Conservation (phyloP, 2,888 invertebrate genomes). For the Drosophila greeni region DNA sequence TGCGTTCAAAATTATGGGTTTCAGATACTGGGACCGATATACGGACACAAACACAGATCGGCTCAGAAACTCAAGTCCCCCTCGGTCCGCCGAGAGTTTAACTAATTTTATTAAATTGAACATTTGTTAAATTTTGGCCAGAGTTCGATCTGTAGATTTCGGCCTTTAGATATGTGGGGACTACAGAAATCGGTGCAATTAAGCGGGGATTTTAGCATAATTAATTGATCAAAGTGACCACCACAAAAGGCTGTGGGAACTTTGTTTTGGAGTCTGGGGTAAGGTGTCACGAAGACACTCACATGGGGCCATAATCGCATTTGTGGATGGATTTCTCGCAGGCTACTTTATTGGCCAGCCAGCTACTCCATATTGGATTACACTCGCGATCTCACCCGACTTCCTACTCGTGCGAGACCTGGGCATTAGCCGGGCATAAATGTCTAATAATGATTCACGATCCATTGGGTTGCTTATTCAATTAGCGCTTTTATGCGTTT, state of each 20-base stretch:
- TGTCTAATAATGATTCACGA: constrained; percentile 59
- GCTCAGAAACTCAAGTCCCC: constrained; percentile 57
- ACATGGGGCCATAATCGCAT: not conserved
- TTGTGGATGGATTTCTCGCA: constrained; percentile 17
- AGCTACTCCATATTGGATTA: constrained; percentile 23
- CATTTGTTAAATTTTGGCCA: constrained; percentile 66
- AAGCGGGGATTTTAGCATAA: constrained; percentile 63
- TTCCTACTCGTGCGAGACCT: constrained; percentile 14
- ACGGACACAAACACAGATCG: constrained; percentile 12
- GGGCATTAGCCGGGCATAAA: constrained; percentile 54
- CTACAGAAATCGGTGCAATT: constrained; percentile 52
- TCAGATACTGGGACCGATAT: constrained; percentile 63
- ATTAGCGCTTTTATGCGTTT: constrained; percentile 74
- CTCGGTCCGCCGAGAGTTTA: constrained; percentile 46
- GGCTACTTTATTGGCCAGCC: constrained; percentile 10
- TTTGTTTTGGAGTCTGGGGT: not conserved
- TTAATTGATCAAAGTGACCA: constrained; percentile 49
- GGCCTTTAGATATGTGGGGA: constrained; percentile 39
- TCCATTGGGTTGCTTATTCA: constrained; percentile 65
- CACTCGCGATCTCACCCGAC: constrained; percentile 11
- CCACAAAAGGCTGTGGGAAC: constrained; percentile 46
- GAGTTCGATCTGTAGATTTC: constrained; percentile 43
- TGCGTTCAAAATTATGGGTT: constrained; percentile 58
- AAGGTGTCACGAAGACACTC: not conserved
- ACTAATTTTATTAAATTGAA: constrained; percentile 65